phyloP scores from a whole-genome alignment of 2,888 invertebrate genomes.

The Caenorhabditis afra region DNA sequence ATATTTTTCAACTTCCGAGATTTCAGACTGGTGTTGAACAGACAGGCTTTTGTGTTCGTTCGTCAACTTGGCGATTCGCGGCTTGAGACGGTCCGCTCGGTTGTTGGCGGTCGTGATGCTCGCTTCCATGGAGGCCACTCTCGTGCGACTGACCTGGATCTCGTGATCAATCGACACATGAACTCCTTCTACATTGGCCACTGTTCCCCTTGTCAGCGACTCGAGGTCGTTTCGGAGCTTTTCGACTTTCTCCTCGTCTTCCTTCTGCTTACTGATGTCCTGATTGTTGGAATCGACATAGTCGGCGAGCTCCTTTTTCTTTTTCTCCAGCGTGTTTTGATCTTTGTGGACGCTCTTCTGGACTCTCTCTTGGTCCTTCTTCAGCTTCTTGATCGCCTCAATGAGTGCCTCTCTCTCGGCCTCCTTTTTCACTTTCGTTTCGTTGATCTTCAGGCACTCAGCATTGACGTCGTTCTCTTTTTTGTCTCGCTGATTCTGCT shows the following conservation, averaged over 20 bases:
- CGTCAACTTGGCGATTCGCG: slow-evolving; percentile 26
- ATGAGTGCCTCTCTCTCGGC: slow-evolving; percentile 8
- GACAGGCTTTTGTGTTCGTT: neutral
- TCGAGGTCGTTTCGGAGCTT: slow-evolving; percentile 82
- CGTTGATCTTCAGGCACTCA: neutral
- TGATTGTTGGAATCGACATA: neutral
- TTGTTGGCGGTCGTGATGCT: slow-evolving; percentile 21
- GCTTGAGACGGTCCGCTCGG: slow-evolving; percentile 9
- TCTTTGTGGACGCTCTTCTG: neutral
- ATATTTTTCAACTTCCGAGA: no score
- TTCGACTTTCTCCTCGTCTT: slow-evolving; percentile 41
- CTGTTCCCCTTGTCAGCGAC: slow-evolving; percentile 89
- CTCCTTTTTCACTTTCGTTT: slow-evolving; percentile 34
- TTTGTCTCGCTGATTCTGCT: slow-evolving; percentile 1
- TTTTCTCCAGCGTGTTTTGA: neutral
- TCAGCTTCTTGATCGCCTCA: neutral
- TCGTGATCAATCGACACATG: slow-evolving; percentile 90
- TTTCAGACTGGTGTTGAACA: no score
- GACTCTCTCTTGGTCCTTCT: slow-evolving; percentile 9
- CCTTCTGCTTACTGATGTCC: slow-evolving; percentile 17
- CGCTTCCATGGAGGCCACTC: slow-evolving; percentile 19
- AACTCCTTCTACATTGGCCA: slow-evolving; percentile 87
- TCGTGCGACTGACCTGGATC: slow-evolving; percentile 84
- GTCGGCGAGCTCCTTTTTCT: slow-evolving; percentile 1
- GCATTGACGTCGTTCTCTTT: no score